These are phyloP conservation scores for Macrotrachela quadricornifera DNA, from an alignment of 1,140 invertebrate species.

Conservation along the genomic window DNA sequence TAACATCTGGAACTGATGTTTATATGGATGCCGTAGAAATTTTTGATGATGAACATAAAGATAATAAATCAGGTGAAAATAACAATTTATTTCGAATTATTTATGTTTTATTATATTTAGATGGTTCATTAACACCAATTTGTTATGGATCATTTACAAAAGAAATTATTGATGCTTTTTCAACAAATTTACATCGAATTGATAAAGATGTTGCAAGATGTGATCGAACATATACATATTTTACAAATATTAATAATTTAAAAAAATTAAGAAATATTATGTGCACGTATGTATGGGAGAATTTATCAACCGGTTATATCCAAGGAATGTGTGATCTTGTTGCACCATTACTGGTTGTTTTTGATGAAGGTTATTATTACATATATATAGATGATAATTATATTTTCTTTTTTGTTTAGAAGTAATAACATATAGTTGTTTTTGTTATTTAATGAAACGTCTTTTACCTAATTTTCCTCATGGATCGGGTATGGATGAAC, in stretches of 20 bases:
- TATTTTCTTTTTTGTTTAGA: constrained; percentile 34
- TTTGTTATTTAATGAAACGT: constrained; percentile 64
- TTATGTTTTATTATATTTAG: too few species aligned
- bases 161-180: constrained; percentile 8
- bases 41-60: neutral
- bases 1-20: neutral
- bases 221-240: constrained; percentile 76
- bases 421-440: constrained; percentile 68
- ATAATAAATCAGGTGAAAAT: neutral
- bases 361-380: constrained; percentile 47
- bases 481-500: constrained; percentile 72
- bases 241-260: constrained; percentile 54
- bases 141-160: constrained; percentile 1
- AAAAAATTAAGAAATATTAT: constrained; percentile 83
- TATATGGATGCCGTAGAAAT: neutral
- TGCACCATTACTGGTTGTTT: constrained; percentile 68
- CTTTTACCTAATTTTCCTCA: constrained; percentile 77
- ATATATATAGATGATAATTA: neutral
- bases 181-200: constrained; percentile 9
- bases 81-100: neutral
- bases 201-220: constrained; percentile 11
- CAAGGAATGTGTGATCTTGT: constrained; percentile 79
- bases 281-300: constrained; percentile 90
- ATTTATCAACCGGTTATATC: constrained; percentile 56
- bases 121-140: neutral